phyloP scores from a whole-genome alignment of 2,113 vertebrate species.

The Merops nubicus region DNA sequence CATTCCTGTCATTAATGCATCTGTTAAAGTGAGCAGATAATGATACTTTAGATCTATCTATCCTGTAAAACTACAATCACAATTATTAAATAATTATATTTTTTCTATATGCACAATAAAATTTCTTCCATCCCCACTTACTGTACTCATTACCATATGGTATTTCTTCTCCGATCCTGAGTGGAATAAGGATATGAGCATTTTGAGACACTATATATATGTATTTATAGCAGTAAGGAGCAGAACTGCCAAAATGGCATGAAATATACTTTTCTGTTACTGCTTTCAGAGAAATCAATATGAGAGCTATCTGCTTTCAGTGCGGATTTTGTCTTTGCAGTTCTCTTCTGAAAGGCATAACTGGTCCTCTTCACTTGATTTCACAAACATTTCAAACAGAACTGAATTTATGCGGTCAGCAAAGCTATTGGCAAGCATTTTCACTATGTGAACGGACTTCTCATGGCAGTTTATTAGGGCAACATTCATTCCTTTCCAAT shows the following conservation, averaged over 20 bases:
- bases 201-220: not conserved
- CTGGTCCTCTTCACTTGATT: not conserved
- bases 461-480: not conserved
- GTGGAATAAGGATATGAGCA: not conserved
- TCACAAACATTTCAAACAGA: constrained; percentile 28
- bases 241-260: constrained; percentile 20
- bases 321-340: constrained; percentile 7
- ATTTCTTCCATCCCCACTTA: not conserved
- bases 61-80: not conserved
- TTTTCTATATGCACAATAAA: not conserved
- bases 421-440: not conserved
- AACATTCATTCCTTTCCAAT: not conserved
- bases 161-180: not conserved
- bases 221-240: constrained; percentile 24
- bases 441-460: not conserved
- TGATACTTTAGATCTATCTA: not conserved
- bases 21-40: not conserved
- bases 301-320: not conserved
- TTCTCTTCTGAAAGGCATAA: not conserved
- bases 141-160: not conserved
- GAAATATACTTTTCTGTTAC: not conserved
- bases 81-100: constrained; percentile 25
- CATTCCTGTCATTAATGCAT: not conserved
- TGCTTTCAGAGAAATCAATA: not conserved
- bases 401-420: not conserved